Conservation (phyloP, 2,113 vertebrate genomes). For the Bos taurus region DNA sequence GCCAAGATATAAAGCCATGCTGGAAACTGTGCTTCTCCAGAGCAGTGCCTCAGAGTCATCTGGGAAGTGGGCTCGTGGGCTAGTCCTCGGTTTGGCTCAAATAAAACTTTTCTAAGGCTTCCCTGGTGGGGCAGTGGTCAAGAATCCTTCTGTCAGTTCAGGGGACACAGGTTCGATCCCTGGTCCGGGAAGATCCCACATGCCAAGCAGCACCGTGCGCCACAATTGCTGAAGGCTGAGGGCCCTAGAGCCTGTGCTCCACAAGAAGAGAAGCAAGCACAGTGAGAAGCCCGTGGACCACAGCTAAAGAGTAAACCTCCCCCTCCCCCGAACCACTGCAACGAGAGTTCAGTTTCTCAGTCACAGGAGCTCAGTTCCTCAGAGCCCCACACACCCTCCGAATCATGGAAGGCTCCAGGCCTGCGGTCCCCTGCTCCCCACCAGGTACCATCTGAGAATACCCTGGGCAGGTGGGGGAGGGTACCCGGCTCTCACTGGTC, state of each 20-base stretch:
- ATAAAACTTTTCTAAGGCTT: background rate
- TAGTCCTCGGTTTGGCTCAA: background rate
- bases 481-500: background rate
- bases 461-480: too few relatives aligned
- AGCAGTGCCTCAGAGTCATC: background rate
- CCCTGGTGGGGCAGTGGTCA: background rate
- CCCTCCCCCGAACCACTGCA: background rate
- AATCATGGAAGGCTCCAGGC: background rate
- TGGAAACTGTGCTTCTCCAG: background rate
- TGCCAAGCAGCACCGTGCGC: fast-evolving
- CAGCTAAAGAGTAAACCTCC: background rate
- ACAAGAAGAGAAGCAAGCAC: background rate
- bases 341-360: fast-evolving
- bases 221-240: background rate
- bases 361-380: background rate
- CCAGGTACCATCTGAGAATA: background rate
- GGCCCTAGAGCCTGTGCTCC: background rate
- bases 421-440: background rate
- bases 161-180: background rate
- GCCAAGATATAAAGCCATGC: background rate
- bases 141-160: background rate
- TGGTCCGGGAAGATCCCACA: background rate
- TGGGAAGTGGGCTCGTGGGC: background rate
- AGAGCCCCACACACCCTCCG: background rate
- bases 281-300: background rate